Percentiles rank a stretch among this genome's conserved stretches.
phyloP scores from a whole-genome alignment of 2,888 invertebrate genomes.

The Ochropleura plecta region DNA sequence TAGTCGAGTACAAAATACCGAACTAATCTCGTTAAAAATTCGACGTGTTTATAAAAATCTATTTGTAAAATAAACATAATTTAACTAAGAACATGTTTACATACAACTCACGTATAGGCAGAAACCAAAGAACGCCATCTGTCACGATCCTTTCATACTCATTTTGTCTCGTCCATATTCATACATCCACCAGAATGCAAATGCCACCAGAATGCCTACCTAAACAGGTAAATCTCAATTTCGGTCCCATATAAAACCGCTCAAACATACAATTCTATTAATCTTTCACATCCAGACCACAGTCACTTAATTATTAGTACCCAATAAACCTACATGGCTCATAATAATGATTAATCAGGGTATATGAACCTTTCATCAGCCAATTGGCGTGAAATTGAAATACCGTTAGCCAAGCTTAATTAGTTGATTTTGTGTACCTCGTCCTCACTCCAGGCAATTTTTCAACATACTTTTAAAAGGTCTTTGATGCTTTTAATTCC shows the following conservation, averaged over 20 bases:
- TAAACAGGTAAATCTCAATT: not conserved
- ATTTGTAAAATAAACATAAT: too few species aligned
- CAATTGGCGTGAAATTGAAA: slow-evolving; percentile 64
- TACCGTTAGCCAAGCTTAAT: slow-evolving; percentile 61
- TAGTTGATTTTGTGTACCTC: slow-evolving; percentile 56
- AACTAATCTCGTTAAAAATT: too few species aligned
- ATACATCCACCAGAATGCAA: too few species aligned
- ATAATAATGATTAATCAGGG: slow-evolving; percentile 60
- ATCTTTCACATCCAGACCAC: slow-evolving; percentile 4
- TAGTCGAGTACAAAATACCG: too few species aligned
- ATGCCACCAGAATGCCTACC: too few species aligned
- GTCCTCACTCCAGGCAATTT: slow-evolving; percentile 13
- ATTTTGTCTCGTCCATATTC: too few species aligned
- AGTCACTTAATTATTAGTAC: slow-evolving; percentile 41
- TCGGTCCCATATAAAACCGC: not conserved
- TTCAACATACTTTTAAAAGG: slow-evolving; percentile 20
- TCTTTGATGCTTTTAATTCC: slow-evolving; percentile 7
- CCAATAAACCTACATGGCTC: slow-evolving; percentile 41
- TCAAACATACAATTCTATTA: not conserved
- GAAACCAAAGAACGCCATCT: too few species aligned
- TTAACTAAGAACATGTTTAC: too few species aligned
- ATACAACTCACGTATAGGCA: too few species aligned
- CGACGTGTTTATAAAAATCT: too few species aligned
- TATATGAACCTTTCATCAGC: slow-evolving; percentile 60
- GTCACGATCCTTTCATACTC: too few species aligned